Evolutionary conservation across 2,797 vertebrate genomes (phyloP), one percentile per base, ranked within the genome.

Genomic region (Ambastaia sidthimunki): DNA sequence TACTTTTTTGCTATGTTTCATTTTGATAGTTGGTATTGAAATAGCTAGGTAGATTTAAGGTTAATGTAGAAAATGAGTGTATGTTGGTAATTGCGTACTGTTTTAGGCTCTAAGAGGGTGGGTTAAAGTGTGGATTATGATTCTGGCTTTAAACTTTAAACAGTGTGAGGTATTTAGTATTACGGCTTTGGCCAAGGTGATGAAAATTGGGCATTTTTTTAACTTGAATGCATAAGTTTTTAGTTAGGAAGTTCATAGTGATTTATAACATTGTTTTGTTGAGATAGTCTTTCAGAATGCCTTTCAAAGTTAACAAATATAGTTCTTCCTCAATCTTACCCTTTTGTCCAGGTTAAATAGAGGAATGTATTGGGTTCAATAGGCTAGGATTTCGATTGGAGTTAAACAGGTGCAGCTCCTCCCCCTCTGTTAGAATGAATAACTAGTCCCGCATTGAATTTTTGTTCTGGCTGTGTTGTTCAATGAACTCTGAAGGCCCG

Each of bases 301-400:
- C 13, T 37, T 60, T 59, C 15, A 59, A 18, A 12, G 54, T 3
- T 60, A 70, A 44, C 13, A 37, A 31, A 71, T 9, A 62, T 18
- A 71, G 28, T 59, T 44, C 41, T 44, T 44, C 41, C 41, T 44
- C 41, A 44, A 37, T 37, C 10, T 37, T 28, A 63, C 18, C 9
- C 18, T 69, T 60, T 78, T 48, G 68, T 78, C n/a, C 75, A 60
- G 18, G 15, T 3, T 71, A 41, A 78, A 71, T 78, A 31, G 44
- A 69, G 52, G 21, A 59, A 28, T 69, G 54, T 48, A 62, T 54
- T 63, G 28, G 11, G 31, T 54, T 28, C 47, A 34, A 34, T 62
- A 78, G 76, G 21, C 25, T 60, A 41, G n/a, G 21, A 41, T 65
- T 78, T 78, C 55, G 13, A 63, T 78, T 78, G 37, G 54, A 34